Evolutionary conservation across 2,113 vertebrate genomes (phyloP).

Genomic region (Entosphenus tridentatus): DNA sequence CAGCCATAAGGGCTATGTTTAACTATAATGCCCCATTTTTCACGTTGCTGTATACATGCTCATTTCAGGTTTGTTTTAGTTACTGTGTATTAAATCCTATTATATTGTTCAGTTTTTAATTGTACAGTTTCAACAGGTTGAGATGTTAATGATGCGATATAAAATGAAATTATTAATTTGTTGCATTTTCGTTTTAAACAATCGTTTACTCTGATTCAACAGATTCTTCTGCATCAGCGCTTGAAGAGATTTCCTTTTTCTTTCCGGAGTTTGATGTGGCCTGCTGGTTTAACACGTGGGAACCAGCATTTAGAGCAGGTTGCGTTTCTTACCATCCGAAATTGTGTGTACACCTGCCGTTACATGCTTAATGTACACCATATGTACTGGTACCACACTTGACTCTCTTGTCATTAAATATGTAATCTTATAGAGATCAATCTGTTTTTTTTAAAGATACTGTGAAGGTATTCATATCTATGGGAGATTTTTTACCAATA

Average conservation of each 20-base stretch:
- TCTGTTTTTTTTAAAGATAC: too few relatives aligned
- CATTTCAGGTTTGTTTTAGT: too few relatives aligned
- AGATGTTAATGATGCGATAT: not conserved
- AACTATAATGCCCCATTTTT: not conserved
- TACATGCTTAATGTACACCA: too few relatives aligned
- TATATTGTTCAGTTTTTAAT: not conserved
- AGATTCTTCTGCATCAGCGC: slow-evolving; percentile 57
- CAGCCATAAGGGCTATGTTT: not conserved
- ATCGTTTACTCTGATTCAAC: slow-evolving; percentile 8
- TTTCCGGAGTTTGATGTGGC: slow-evolving; percentile 47
- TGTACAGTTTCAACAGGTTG: not conserved
- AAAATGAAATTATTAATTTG: not conserved
- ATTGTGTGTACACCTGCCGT: slow-evolving; percentile 21
- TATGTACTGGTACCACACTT: too few relatives aligned
- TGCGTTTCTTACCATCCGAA: slow-evolving; percentile 18
- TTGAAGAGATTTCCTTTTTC: slow-evolving; percentile 58
- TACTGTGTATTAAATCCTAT: too few relatives aligned
- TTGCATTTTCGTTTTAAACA: not conserved
- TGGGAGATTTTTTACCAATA: too few relatives aligned
- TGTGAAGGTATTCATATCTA: too few relatives aligned
- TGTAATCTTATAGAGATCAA: too few relatives aligned
- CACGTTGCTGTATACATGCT: not conserved
- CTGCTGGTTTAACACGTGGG: slow-evolving; percentile 45
- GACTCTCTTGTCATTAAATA: too few relatives aligned
- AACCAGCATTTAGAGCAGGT: slow-evolving; percentile 29